Evolutionary conservation across 1,140 invertebrate genomes (phyloP), one percentile per base, ranked within the genome.

Genomic region (Paralvinella palmiformis): DNA sequence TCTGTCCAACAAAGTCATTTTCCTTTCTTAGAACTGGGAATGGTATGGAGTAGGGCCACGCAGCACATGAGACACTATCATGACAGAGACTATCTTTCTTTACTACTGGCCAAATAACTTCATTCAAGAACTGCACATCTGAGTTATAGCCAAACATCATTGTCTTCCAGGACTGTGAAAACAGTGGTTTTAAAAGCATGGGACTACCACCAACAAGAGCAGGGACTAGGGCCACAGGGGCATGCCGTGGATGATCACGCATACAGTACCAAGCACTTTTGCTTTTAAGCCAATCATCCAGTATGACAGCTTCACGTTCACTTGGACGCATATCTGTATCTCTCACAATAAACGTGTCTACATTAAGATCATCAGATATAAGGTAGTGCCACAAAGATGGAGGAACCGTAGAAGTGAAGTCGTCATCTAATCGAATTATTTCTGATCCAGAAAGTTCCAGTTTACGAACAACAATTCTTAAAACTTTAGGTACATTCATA

Each of bases 11-110:
- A 41, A 62, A 66, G 32, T 55, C 64, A 55, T 62, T 57, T 27
- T 59, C 64, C 27, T 44, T 33, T n/a, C 64, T 37, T 31, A 66
- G 50, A 15, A 62, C 37, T 35, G 64, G 64, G 62, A 62, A 66
- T 5, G 64, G 31, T 27, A 56, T 45, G 24, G 62, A 37, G 15
- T 59, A 59, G 6, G 31, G 50, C 64, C 64, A 66, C 24, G 27
- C 20, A 31, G 58, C 53, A 32, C 64, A 66, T 1, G 64, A 66
- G 17, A 66, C 52, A 50, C 64, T 66, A 27, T 66, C 64, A 50
- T 66, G 64, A 31, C 64, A 63, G 33, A 56, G 56, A 17, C 29
- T 37, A 17, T 31, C n/a, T 22, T 32, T 44, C 37, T 53, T 41
- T 3, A 55, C 31, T 35, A 37, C 52, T 27, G 59, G 59, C 64